These are phyloP conservation scores for Muscicapa comitata DNA, from an alignment of 2,797 vertebrate species.

Conservation along the genomic window DNA sequence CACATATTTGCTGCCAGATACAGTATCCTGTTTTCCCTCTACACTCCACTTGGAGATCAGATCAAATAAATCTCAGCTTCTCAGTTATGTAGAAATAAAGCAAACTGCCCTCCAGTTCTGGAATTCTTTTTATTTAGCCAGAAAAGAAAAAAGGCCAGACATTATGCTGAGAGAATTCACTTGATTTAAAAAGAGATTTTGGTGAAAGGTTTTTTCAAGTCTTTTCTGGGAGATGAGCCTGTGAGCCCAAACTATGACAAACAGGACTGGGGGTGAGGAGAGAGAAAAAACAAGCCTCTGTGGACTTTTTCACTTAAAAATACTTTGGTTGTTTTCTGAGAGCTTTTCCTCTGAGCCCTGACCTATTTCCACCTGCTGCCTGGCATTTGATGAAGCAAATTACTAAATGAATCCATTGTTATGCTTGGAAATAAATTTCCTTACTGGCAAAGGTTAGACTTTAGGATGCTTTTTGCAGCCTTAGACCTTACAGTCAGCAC, in stretches of 20 bases:
- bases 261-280: neutral
- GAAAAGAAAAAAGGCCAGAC: neutral
- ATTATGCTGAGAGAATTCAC: neutral
- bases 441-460: neutral
- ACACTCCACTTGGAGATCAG: slow-evolving; percentile 54
- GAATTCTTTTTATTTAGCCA: slow-evolving; percentile 24
- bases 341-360: slow-evolving; percentile 7
- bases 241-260: neutral
- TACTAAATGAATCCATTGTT: slow-evolving; percentile 16
- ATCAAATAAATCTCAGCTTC: slow-evolving; percentile 64
- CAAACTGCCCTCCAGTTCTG: neutral
- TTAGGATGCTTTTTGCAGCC: neutral
- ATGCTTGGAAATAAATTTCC: neutral
- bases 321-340: neutral
- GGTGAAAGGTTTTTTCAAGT: neutral
- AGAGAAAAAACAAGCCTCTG: neutral
- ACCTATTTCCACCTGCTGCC: slow-evolving; percentile 40
- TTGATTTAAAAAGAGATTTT: neutral
- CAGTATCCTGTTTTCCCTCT: slow-evolving; percentile 67
- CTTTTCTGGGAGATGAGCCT: neutral
- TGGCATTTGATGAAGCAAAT: slow-evolving; percentile 24
- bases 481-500: neutral
- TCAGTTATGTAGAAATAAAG: slow-evolving; percentile 64
- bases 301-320: neutral
- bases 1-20: slow-evolving; percentile 62